Evolutionary conservation across 37 sponge, comb jelly and placozoan species (phyloP).

Genomic region (Diacarnus erythraeanus): DNA sequence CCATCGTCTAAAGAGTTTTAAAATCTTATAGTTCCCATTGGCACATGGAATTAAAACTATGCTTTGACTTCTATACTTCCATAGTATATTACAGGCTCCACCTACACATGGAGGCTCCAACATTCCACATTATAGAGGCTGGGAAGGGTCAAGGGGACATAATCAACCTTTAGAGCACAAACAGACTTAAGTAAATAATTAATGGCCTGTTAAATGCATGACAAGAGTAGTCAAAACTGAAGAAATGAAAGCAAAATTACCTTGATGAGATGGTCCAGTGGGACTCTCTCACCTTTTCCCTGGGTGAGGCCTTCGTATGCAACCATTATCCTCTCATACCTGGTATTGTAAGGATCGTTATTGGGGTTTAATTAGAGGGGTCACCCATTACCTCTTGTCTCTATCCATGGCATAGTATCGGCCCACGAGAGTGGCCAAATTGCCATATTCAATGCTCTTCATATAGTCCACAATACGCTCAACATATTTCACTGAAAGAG

Average conservation of each 20-base stretch:
- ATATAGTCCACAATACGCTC: constrained; percentile 60
- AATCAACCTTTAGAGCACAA: too few species aligned
- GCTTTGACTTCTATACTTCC: too few species aligned
- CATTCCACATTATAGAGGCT: too few species aligned
- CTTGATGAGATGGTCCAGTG: constrained; percentile 33
- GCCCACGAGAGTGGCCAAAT: constrained; percentile 86
- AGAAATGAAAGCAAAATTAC: too few species aligned
- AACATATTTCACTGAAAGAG: constrained; percentile 70
- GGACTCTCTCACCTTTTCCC: constrained; percentile 70
- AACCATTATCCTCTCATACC: constrained; percentile 85
- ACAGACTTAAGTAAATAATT: neutral
- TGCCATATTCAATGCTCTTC: constrained; percentile 57
- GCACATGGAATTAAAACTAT: too few species aligned
- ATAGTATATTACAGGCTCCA: too few species aligned
- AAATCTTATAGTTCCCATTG: too few species aligned
- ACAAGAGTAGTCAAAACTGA: too few species aligned
- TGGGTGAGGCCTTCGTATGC: constrained; percentile 91
- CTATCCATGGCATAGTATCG: constrained; percentile 99
- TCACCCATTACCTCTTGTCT: constrained; percentile 73
- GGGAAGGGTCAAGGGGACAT: too few species aligned
- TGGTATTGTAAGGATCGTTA: neutral
- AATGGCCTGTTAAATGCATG: neutral
- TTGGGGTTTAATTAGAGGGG: too few species aligned
- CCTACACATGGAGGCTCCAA: too few species aligned
- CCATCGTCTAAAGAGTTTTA: constrained; percentile 57